These are phyloP conservation scores for Lycaon pictus DNA, from an alignment of 2,113 vertebrate genomes.

Conservation along the genomic window DNA sequence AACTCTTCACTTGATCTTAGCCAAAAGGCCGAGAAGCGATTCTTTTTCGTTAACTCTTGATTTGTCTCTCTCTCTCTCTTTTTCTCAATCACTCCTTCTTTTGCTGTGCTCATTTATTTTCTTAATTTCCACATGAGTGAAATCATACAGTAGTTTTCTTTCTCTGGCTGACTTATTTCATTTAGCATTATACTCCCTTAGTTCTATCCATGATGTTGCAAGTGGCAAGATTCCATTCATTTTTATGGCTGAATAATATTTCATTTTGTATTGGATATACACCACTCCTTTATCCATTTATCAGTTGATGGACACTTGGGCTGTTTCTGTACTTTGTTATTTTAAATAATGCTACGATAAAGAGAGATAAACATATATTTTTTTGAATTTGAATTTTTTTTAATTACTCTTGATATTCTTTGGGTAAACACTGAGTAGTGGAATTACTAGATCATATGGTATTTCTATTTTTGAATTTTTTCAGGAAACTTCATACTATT, in stretches of 20 bases:
- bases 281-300: not conserved
- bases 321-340: not conserved
- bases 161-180: not conserved
- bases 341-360: not conserved
- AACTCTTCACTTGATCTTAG: no score
- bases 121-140: not conserved
- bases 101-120: not conserved
- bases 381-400: not conserved
- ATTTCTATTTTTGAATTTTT: not conserved
- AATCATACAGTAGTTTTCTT: not conserved
- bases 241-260: not conserved
- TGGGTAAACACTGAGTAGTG: not conserved
- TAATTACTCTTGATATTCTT: not conserved
- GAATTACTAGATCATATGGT: not conserved
- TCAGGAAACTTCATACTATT: not conserved
- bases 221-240: not conserved
- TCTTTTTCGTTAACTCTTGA: not conserved
- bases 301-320: not conserved
- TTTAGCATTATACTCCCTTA: not conserved
- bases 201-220: not conserved
- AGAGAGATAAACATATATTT: not conserved
- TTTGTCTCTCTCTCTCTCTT: not conserved
- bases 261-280: not conserved
- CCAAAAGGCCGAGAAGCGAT: no score
- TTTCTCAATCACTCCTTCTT: not conserved